Evolutionary conservation across 1,140 invertebrate species (phyloP), one percentile per base, ranked within the genome.

Genomic region (Hormaphis cornu): DNA sequence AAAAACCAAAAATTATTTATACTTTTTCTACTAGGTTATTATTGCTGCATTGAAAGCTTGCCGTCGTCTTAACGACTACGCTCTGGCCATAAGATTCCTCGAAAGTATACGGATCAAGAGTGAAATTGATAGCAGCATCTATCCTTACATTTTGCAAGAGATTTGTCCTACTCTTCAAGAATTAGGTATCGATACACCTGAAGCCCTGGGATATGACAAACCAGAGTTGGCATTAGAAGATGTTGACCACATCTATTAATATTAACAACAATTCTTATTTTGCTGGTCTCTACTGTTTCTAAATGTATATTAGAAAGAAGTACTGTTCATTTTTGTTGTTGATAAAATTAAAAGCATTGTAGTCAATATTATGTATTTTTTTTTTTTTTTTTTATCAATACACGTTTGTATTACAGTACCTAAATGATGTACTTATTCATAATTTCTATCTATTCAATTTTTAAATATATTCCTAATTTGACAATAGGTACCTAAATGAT

Each of bases 171-270:
- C 93, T 14, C 81, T 99, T 14, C 85, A 88, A 53, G 93, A 99
- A 81, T 81, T 99, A 37, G 96, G 97, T 22, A 89, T 99, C 73
- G 87, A 85, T 28, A 97, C 95, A 20, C 90, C 90, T 14, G 96
- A 98, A 80, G 92, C 98, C 76, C 81, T 99, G 74, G 95, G 95
- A 56, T 97, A 95, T 77, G 94, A 98, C 79, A 92, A 98, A 80
- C 97, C 97, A 58, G 96, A 99, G 81, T 82, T 99, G 76, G 89
- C 88, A 70, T 81, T 93, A 69, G 77, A 86, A 74, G 84, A 82
- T 76, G 86, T 90, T 53, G 89, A 85, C 77, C 86, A 93, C 54
- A 82, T 86, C 50, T 77, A 83, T 74, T 79, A 77, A 77, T 61
- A n/a, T n/a, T n/a, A n/a, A n/a, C 58, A 58, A 28, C 22, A 18